A percentile compares a stretch with the other conserved stretches of the same genome.
Evolutionary conservation across 2,888 invertebrate species (phyloP).

Genomic region (Sinhomidia bicolor): DNA sequence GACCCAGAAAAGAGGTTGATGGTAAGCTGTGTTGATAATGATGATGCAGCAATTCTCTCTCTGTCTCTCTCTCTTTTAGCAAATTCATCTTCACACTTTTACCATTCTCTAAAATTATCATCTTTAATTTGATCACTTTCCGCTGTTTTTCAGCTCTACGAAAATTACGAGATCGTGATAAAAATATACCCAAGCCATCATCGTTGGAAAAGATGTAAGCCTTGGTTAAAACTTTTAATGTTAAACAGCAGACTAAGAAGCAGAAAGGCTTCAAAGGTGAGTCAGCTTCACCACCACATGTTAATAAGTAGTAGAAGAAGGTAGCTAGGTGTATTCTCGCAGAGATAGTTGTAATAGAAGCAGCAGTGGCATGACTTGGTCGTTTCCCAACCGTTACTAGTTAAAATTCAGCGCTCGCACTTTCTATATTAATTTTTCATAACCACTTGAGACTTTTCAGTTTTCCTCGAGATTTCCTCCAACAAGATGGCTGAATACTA

Average conservation of each 20-base stretch:
- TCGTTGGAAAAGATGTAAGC: neutral
- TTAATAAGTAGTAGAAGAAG: too few species aligned
- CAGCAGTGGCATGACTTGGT: too few species aligned
- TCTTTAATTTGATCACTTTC: neutral
- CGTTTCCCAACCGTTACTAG: neutral
- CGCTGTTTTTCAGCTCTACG: neutral
- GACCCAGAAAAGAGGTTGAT: neutral
- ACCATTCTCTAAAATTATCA: neutral
- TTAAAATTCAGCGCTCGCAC: constrained; percentile 34
- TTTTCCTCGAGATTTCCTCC: constrained; percentile 16
- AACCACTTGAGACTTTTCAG: constrained; percentile 44
- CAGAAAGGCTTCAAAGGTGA: neutral
- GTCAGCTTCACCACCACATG: neutral
- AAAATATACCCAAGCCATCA: neutral
- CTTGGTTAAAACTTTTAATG: neutral
- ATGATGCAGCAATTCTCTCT: neutral
- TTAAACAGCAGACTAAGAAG: neutral
- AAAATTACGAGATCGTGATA: constrained; percentile 1
- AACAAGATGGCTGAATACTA: constrained; percentile 3
- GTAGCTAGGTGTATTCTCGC: too few species aligned
- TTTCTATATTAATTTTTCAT: constrained; percentile 41
- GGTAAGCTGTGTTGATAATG: neutral
- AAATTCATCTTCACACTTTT: neutral
- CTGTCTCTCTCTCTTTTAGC: neutral
- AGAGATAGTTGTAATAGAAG: too few species aligned